phyloP scores from a whole-genome alignment of 2,113 vertebrate genomes.

The Hemibagrus wyckioides region DNA sequence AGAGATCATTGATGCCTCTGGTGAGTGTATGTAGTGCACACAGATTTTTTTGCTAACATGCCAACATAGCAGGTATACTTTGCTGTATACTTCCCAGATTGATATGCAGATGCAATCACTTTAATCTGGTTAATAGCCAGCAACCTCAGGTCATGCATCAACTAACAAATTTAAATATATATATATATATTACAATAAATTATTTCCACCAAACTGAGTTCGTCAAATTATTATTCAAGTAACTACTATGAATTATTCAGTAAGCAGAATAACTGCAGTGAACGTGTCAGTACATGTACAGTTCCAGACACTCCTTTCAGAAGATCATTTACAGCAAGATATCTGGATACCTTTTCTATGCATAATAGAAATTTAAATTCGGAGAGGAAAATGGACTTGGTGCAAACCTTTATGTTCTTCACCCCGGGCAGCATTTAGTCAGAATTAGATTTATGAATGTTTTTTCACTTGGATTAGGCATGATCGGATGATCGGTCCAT shows the following conservation, averaged over 20 bases:
- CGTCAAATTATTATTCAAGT: not conserved
- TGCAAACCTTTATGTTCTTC: not conserved
- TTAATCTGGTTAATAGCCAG: not conserved
- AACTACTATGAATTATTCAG: conserved; percentile 2
- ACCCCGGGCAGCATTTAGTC: not conserved
- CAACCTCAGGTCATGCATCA: not conserved
- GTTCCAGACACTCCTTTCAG: not conserved
- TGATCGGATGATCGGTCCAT: not conserved
- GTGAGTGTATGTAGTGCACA: not conserved
- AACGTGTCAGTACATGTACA: not conserved
- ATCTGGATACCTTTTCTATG: not conserved
- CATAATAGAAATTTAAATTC: not conserved
- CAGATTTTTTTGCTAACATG: not conserved
- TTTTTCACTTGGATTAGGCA: not conserved
- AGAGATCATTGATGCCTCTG: not conserved
- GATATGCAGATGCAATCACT: not conserved
- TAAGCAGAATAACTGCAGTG: not conserved
- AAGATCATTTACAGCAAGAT: not conserved
- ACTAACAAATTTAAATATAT: not conserved
- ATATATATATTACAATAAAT: not conserved
- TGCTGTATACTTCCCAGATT: not conserved
- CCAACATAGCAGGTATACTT: not conserved
- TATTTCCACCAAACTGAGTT: not conserved
- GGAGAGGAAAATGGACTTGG: not conserved
- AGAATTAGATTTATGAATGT: not conserved